phyloP scores from a whole-genome alignment of 2,113 vertebrate genomes.

The Etheostoma spectabile region DNA sequence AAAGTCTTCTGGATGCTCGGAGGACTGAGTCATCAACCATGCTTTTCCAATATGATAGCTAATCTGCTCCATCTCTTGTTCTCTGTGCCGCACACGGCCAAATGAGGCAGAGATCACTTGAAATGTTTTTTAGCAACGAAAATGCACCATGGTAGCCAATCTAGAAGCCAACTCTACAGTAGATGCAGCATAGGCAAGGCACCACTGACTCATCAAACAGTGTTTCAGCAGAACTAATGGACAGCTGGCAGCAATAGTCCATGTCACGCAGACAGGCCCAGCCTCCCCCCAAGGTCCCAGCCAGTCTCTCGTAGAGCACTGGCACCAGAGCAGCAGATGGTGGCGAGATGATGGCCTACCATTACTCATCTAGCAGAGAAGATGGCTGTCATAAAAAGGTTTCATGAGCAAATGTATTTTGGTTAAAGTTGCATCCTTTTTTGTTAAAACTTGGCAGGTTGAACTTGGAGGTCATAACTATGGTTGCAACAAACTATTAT shows the following conservation, averaged over 20 bases:
- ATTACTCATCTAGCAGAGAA: constrained; percentile 60
- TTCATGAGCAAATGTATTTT: neutral
- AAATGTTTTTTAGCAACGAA: constrained; percentile 36
- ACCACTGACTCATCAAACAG: constrained; percentile 58
- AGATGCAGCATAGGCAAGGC: constrained; percentile 39
- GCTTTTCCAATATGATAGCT: constrained; percentile 38
- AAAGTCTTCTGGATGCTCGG: constrained; percentile 16
- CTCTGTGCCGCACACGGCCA: constrained; percentile 2
- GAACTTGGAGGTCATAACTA: neutral
- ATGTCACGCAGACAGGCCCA: constrained; percentile 62
- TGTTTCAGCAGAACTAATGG: constrained; percentile 59
- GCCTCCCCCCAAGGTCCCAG: constrained; percentile 66
- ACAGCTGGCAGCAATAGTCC: constrained; percentile 72
- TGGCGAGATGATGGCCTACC: constrained; percentile 59
- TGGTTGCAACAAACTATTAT: neutral
- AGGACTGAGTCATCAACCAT: constrained; percentile 30
- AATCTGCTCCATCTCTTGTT: constrained; percentile 39
- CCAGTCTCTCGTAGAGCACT: constrained; percentile 49
- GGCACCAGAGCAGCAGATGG: constrained; percentile 71
- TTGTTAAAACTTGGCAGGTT: neutral
- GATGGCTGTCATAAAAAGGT: constrained; percentile 28
- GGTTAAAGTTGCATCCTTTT: neutral
- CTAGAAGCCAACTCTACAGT: constrained; percentile 41
- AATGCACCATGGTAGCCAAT: constrained; percentile 39
- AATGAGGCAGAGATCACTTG: constrained; percentile 51